Conservation (phyloP, 2,113 vertebrate genomes). For the Carollia perspicillata region DNA sequence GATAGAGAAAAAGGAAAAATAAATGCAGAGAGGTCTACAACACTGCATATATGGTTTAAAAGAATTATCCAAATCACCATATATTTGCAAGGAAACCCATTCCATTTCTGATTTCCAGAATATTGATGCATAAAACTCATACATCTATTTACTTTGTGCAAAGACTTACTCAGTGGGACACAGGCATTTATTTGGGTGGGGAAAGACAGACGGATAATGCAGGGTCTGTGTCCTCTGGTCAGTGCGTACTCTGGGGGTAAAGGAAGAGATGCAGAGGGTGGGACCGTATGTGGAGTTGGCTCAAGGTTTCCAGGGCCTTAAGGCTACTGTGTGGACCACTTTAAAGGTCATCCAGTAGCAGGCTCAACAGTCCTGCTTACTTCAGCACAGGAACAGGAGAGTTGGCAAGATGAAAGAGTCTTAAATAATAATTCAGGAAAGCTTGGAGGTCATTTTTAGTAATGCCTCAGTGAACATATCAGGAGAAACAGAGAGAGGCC, state of each 20-base stretch:
- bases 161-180: background rate
- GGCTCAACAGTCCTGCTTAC: background rate
- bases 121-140: background rate
- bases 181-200: background rate
- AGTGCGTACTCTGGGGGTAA: too few species aligned
- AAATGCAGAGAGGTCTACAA: background rate
- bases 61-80: background rate
- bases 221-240: background rate
- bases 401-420: background rate
- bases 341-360: background rate
- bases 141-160: background rate
- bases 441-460: background rate
- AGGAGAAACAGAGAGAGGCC: background rate
- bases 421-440: background rate
- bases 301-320: background rate
- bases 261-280: background rate
- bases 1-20: background rate
- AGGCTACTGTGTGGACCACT: background rate
- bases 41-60: background rate
- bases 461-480: background rate
- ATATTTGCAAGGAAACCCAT: background rate
- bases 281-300: background rate
- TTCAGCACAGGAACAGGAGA: background rate
- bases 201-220: background rate
- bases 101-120: slow-evolving; percentile 3